Conservation (phyloP, 2,113 vertebrate species). For the Labrus mixtus region DNA sequence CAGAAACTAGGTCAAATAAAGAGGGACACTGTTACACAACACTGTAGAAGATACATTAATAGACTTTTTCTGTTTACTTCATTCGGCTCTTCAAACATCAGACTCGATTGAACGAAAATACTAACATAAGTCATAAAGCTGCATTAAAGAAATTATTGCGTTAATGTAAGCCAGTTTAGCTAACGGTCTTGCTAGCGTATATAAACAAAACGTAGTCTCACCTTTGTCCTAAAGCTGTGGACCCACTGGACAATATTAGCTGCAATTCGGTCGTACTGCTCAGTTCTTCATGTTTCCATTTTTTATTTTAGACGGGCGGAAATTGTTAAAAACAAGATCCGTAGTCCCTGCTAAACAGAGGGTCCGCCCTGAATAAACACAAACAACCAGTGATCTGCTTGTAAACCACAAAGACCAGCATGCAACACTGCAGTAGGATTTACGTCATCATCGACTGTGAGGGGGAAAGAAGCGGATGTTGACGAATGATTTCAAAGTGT, state of each 20-base stretch:
- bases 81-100: neutral
- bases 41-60: neutral
- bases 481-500: constrained; percentile 25
- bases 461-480: constrained; percentile 14
- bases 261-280: neutral
- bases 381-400: neutral
- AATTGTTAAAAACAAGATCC: neutral
- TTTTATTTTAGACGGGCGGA: neutral
- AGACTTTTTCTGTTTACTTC: accelerated
- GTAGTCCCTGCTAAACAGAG: neutral
- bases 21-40: neutral
- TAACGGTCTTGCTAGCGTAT: neutral
- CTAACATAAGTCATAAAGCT: neutral
- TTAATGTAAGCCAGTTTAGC: constrained; percentile 11
- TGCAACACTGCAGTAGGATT: constrained; percentile 27
- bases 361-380: constrained; percentile 49
- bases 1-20: constrained; percentile 44
- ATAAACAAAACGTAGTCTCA: constrained; percentile 25
- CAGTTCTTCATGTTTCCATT: constrained; percentile 51
- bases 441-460: neutral
- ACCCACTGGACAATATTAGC: constrained; percentile 2
- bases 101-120: neutral
- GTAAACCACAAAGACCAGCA: constrained; percentile 56
- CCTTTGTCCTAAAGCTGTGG: constrained; percentile 35
- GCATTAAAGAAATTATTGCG: neutral